Evolutionary conservation across 2,888 invertebrate species (phyloP), one percentile per base, ranked within the genome.

Genomic region (Camponotus fellah): DNA sequence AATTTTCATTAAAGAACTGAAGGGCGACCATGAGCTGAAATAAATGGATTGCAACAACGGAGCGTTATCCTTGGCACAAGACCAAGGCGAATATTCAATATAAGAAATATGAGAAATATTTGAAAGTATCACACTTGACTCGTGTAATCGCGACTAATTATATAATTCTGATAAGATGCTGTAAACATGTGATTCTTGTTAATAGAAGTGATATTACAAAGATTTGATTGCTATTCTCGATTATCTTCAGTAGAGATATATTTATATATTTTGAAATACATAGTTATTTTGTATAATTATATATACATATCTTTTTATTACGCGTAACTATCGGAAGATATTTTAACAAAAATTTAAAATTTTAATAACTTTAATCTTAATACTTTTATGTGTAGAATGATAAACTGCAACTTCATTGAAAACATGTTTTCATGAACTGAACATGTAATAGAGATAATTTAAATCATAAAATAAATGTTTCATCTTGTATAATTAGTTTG

Each of bases 21-120:
- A 69, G 46, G 26, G 34, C 34, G 49, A 72, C 65, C 75, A 26
- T 83, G 85, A 85, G n/a, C 66, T 21, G 49, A 86, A 86, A 85
- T 85, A 82, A 75, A 21, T 68, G 56, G 43, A 65, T 85, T 71
- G 79, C 75, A 75, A 74, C 72, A 77, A 49, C 32, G 32, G 14
- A 5, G 34, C 26, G 49, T 21, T 75, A 82, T 49, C 80, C 83
- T 86, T 86, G 86, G 72, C 71, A 80, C 62, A 37, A 80, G 37
- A 8, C 37, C 79, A 79, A 79, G 60, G 12, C 21, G 9, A 76
- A 32, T 12, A 75, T 46, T 46, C 17, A 5, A 49, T 34, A 80
- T 71, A 66, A 40, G 56, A 60, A 79, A 34, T 79, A 46, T 71
- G 60, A 40, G 56, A 60, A 79, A 34, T 79, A 26, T 17, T 37